Conservation (phyloP, 2,797 vertebrate genomes). For the Neopelma chrysocephalum region DNA sequence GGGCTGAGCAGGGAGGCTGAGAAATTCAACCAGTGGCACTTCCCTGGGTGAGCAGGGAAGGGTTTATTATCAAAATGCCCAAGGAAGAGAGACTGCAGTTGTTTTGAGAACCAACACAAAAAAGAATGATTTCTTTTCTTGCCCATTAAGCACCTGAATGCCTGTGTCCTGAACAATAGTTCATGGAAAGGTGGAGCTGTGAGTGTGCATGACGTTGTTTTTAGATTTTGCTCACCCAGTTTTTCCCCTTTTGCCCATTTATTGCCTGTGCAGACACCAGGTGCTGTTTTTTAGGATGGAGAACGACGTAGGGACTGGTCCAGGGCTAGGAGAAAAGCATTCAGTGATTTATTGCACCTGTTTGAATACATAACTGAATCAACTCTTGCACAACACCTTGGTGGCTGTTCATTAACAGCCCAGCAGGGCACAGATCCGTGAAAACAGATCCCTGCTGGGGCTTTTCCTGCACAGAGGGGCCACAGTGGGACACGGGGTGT, state of each 20-base stretch:
- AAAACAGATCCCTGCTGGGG: background rate
- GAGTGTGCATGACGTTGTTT: accelerated
- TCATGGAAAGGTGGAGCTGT: background rate
- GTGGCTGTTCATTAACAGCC: conserved; percentile 41
- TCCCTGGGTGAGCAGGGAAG: background rate
- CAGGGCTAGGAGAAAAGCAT: background rate
- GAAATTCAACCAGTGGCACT: background rate
- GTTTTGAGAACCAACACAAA: background rate
- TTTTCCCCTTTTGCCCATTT: background rate
- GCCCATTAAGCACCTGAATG: background rate
- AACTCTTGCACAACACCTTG: background rate
- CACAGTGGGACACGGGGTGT: background rate
- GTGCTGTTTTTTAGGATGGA: background rate
- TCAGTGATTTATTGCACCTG: background rate
- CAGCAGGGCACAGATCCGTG: background rate
- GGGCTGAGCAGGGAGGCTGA: background rate
- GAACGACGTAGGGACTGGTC: background rate
- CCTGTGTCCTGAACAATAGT: background rate
- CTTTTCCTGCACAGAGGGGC: background rate
- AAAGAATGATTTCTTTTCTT: background rate
- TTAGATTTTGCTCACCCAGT: background rate
- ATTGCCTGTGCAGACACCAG: background rate
- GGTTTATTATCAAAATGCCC: background rate
- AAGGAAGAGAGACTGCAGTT: accelerated
- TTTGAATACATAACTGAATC: conserved; percentile 10